Base-by-base conservation (phyloP, 2,113 vertebrate species). In the Bambusicola thoracicus region DNA sequence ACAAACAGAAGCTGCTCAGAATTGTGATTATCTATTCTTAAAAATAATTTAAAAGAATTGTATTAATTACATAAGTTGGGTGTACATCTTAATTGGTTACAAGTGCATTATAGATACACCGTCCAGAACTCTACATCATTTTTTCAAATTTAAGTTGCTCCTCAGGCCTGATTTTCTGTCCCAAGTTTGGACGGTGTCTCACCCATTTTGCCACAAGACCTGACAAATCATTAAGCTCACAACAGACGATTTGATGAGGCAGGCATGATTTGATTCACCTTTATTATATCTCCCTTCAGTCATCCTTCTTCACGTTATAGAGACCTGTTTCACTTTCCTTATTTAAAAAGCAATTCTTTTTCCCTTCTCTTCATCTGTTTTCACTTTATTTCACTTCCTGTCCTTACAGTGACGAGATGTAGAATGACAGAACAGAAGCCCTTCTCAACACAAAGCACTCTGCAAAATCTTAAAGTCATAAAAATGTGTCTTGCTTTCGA, bases 101-200 rank as follows among this genome's bases (percentile, higher is more conserved):
- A 8, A 2, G 20, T 18, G 10, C 16, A 15, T 43, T 77, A 73
- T 22, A 83, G 36, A 40, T 27, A 51, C 30, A 7, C 32, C 13
- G 4, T 11, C n/a, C 4, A 0, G 89, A 92, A 67, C 4, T 36
- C 38, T 0, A 0, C 13, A 19, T 2, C 0, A 34, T 53, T 27
- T 77, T 70, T 58, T 56, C 30, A n/a, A 51, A 80, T 53, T 65
- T n/a, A 48, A 67, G 34, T 55, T 62, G 8, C 29, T 69, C 20
- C 49, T 69, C 5, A 41, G n/a, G 32, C 61, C 20, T 44, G n/a
- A 27, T 56, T 66, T 81, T 53, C 49, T 8, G 0, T 2, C 22
- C 11, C 44, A 36, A 1, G 0, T 43, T 63, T 36, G 30, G 17
- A 56, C 15, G 10, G 11, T 12, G n/a, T 58, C 55, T 58, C 19